These are phyloP conservation scores for Physella acuta DNA, from an alignment of 1,140 invertebrate genomes.

Conservation along the genomic window DNA sequence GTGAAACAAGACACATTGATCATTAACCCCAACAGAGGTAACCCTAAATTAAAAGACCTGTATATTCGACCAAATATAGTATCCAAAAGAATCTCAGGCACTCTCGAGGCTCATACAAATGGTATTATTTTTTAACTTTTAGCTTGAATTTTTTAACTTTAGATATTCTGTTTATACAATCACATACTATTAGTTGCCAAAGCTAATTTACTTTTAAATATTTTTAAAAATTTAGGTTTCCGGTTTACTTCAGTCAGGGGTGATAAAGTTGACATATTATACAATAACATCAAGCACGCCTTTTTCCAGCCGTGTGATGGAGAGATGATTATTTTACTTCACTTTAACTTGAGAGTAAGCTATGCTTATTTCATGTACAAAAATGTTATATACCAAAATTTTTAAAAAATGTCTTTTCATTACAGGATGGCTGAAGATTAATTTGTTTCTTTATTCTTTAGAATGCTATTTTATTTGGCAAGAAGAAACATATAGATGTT, in stretches of 20 bases:
- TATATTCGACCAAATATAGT: slow-evolving; percentile 99
- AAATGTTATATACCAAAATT: too few species aligned
- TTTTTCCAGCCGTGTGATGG: slow-evolving; percentile 99
- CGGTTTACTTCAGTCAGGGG: slow-evolving; percentile 96
- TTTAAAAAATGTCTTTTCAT: too few species aligned
- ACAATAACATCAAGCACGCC: slow-evolving; percentile 99
- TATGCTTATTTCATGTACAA: not conserved
- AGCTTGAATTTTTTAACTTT: too few species aligned
- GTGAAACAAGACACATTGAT: slow-evolving; percentile 99
- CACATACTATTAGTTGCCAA: not conserved
- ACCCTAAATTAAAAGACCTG: slow-evolving; percentile 97
- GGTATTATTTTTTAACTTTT: too few species aligned
- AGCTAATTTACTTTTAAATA: too few species aligned
- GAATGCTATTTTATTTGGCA: slow-evolving; percentile 98
- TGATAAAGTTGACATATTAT: slow-evolving; percentile 98
- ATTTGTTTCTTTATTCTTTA: slow-evolving; percentile 49
- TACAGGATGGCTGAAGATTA: slow-evolving; percentile 97
- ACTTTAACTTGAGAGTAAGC: slow-evolving; percentile 95
- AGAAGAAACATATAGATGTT: slow-evolving; percentile 98
- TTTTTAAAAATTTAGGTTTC: slow-evolving; percentile 67
- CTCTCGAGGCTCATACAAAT: slow-evolving; percentile 92
- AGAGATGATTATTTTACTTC: slow-evolving; percentile 98
- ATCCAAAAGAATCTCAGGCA: slow-evolving; percentile 90
- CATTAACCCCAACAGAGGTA: slow-evolving; percentile 87
- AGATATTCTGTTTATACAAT: not conserved